phyloP scores from a whole-genome alignment of 1,140 invertebrate genomes.

The Coelopa frigida region DNA sequence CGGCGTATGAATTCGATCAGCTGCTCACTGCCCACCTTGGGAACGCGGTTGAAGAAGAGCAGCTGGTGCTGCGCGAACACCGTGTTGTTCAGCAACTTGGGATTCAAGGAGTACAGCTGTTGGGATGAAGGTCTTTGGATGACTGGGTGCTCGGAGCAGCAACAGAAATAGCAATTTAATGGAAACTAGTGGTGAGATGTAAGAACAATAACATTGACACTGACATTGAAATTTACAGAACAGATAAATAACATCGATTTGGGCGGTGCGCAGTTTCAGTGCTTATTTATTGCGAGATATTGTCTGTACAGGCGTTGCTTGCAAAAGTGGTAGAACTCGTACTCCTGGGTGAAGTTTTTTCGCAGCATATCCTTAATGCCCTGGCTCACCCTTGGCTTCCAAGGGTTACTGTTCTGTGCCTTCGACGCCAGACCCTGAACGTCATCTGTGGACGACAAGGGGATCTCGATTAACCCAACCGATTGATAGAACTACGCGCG shows the following conservation, averaged over 20 bases:
- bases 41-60: conserved; percentile 76
- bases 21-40: conserved; percentile 79
- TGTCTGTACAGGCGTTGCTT: conserved; percentile 33
- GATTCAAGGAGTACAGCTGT: conserved; percentile 10
- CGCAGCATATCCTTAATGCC: conserved; percentile 21
- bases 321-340: conserved; percentile 33
- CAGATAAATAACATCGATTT: neutral
- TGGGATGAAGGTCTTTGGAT: neutral
- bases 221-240: neutral
- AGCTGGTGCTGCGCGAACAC: conserved; percentile 53
- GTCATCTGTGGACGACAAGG: conserved; percentile 17
- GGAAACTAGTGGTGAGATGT: neutral
- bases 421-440: conserved; percentile 14
- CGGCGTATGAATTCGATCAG: conserved; percentile 63
- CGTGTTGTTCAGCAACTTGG: conserved; percentile 65
- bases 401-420: conserved; percentile 23
- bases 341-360: conserved; percentile 28
- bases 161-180: neutral
- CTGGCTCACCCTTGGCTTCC: conserved; percentile 26
- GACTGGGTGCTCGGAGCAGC: neutral
- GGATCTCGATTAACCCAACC: no score
- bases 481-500: no score
- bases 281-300: conserved; percentile 24
- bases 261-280: neutral
- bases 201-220: neutral